Base-by-base conservation (phyloP, 2,113 vertebrate genomes). In the Myotis yumanensis region DNA sequence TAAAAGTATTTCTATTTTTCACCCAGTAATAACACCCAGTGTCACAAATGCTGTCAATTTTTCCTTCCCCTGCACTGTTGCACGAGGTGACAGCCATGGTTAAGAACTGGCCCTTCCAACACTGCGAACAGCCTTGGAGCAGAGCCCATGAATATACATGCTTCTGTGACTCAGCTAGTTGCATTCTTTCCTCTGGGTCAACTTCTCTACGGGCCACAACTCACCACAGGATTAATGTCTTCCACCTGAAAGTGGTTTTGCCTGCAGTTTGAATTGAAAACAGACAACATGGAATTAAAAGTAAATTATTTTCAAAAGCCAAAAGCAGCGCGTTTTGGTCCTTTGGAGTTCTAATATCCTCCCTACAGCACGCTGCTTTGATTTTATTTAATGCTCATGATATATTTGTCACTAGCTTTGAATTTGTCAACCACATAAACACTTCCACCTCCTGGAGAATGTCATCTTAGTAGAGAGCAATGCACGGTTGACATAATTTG, bases 131-230 rank as follows among this genome's bases (percentile, higher is more conserved):
- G 90, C 83, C 91, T 83, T 95, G 54, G 91, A 96, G 96, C 96
- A 94, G 66, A 96, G 54, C 17, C 86, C 90, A 80, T 91, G 72
- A 96, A 90, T 94, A 83, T 64, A 46, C 69, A 69, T 71, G 3
- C 86, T 95, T 92, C 57, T 93, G 76, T 95, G 86, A 76, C 88
- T 95, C 90, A 91, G 89, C 95, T 95, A 62, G 9, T 87, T 97
- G 57, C 83, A 94, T 85, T 20, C 40, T 72, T 96, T 96, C 96
- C 97, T 95, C 46, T 71, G 89, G 72, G 92, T 97, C 95, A 97
- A 32, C 17, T 62, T 93, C 80, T 95, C 62, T 82, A 11, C 20
- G 93, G 73, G 46, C 75, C 97, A 37, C 10, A 95, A 92, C 64
- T 95, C 97, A 95, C 94, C 95, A 30, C 79, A 95, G 23, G 71